phyloP scores from a whole-genome alignment of 2,797 vertebrate genomes.

The Sebastes hubbsi region DNA sequence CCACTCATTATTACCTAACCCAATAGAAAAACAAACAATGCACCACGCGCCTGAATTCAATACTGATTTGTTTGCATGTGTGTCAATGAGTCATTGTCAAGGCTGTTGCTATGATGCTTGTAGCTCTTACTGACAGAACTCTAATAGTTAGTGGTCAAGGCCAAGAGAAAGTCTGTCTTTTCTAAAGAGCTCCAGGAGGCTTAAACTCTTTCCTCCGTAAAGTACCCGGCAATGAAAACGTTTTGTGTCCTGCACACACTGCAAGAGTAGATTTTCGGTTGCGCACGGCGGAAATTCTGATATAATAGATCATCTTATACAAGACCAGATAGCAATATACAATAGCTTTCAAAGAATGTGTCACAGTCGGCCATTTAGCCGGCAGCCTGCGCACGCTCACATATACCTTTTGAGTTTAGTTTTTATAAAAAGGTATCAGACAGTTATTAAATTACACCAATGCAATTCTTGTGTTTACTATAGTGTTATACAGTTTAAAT shows the following conservation, averaged over 20 bases:
- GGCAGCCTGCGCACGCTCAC: not conserved
- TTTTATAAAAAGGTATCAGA: not conserved
- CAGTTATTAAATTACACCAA: no score
- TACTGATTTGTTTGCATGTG: not conserved
- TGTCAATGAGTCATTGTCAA: not conserved
- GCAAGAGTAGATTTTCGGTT: not conserved
- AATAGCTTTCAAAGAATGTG: not conserved
- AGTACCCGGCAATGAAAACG: not conserved
- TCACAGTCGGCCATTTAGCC: not conserved
- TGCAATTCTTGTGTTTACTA: no score
- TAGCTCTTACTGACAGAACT: not conserved
- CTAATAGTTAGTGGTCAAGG: not conserved
- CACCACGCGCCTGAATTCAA: not conserved
- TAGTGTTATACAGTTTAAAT: no score
- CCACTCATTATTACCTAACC: not conserved
- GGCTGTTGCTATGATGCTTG: not conserved
- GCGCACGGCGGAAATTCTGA: not conserved
- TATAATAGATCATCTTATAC: not conserved
- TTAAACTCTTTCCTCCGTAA: not conserved
- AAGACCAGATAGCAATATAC: not conserved
- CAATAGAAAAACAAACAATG: not conserved
- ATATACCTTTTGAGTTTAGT: not conserved
- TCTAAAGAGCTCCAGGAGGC: not conserved
- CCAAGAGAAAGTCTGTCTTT: not conserved
- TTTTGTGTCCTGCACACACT: not conserved